These are phyloP conservation scores for Palloptera scutellata DNA, from an alignment of 2,888 invertebrate species.

Conservation along the genomic window DNA sequence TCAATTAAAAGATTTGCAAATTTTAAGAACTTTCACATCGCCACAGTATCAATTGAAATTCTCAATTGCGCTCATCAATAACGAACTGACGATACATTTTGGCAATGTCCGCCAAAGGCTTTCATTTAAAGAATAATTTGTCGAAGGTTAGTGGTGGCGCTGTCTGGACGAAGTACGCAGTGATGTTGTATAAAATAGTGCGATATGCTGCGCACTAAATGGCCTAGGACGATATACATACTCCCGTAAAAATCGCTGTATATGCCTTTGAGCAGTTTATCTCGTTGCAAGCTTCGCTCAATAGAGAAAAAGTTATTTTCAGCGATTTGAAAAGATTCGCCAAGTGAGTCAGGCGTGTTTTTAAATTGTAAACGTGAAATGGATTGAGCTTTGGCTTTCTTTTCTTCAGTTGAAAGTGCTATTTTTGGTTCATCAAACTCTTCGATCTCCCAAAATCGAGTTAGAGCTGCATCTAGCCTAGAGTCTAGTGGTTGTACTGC, in stretches of 20 bases:
- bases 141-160: conserved; percentile 28
- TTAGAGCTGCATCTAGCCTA: conserved; percentile 2
- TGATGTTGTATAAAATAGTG: conserved; percentile 31
- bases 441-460: conserved; percentile 28
- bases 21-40: background rate
- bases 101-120: conserved; percentile 16
- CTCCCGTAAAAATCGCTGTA: conserved; percentile 25
- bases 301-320: conserved; percentile 18
- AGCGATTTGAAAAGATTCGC: conserved; percentile 21
- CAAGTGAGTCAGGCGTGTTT: conserved; percentile 19
- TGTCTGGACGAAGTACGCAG: conserved; percentile 28
- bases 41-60: conserved; percentile 16
- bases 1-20: conserved; percentile 11
- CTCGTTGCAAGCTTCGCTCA: conserved; percentile 9
- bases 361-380: conserved; percentile 26
- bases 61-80: conserved; percentile 17
- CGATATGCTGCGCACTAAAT: conserved; percentile 16
- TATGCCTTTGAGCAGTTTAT: conserved; percentile 6
- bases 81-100: conserved; percentile 28
- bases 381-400: conserved; percentile 25
- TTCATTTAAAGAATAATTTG: conserved; percentile 22
- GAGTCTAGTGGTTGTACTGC: background rate
- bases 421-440: background rate
- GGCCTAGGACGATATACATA: conserved; percentile 24
- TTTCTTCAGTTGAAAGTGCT: conserved; percentile 13